Conservation (phyloP, 2,113 vertebrate species). For the Xyrauchen texanus region DNA sequence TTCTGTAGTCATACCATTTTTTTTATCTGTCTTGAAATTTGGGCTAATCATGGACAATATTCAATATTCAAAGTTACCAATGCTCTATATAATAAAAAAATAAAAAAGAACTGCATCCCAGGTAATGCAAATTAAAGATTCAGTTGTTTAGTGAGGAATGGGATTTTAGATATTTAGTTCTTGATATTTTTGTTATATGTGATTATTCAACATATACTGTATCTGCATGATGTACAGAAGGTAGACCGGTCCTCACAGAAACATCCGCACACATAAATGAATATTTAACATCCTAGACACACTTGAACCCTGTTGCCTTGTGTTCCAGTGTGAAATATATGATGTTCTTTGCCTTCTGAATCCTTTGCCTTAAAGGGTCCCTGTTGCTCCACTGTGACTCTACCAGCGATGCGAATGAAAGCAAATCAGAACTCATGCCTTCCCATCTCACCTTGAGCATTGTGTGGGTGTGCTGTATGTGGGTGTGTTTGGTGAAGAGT, state of each 20-base stretch:
- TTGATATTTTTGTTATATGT: no score
- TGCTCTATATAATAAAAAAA: no score
- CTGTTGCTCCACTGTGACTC: constrained; percentile 30
- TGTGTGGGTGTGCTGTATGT: no score
- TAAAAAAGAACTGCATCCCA: no score
- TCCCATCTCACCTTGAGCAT: constrained; percentile 41
- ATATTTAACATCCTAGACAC: constrained; percentile 52
- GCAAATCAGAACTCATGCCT: constrained; percentile 39
- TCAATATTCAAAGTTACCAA: no score
- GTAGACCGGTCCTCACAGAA: constrained; percentile 25
- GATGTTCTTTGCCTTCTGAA: constrained; percentile 46
- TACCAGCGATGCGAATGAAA: constrained; percentile 33
- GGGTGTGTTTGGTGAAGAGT: not conserved
- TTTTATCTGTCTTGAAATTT: no score
- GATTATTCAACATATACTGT: no score
- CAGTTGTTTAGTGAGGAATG: no score
- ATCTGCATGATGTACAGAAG: constrained; percentile 39
- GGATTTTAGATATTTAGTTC: no score
- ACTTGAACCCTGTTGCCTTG: constrained; percentile 31
- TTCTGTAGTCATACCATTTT: no score
- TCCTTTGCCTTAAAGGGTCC: constrained; percentile 46
- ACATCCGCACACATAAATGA: constrained; percentile 23
- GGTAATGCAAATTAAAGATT: no score
- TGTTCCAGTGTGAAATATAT: constrained; percentile 38
- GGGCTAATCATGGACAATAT: no score